Conservation (phyloP, 2,888 invertebrate species). For the Hyles lineata region DNA sequence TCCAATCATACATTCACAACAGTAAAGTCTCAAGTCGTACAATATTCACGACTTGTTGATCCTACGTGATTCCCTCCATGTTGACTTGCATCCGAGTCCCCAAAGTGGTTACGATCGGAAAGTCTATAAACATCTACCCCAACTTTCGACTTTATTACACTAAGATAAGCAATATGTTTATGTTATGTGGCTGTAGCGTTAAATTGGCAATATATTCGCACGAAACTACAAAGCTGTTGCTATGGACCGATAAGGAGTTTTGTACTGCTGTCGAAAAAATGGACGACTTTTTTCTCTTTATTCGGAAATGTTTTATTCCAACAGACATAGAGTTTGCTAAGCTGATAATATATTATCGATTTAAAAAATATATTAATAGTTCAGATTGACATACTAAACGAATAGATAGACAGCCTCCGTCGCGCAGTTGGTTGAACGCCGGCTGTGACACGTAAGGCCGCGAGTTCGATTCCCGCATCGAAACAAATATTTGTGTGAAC, state of each 20-base stretch:
- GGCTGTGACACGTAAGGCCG: too few relatives aligned
- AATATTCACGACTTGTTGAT: background rate
- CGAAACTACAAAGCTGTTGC: conserved; percentile 1
- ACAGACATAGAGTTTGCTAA: too few relatives aligned
- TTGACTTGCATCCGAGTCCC: background rate
- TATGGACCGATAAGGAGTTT: background rate
- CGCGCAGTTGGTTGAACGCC: too few relatives aligned
- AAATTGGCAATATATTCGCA: conserved; percentile 11
- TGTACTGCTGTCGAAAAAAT: background rate
- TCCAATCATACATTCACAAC: background rate
- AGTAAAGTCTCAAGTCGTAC: background rate
- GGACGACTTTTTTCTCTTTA: too few relatives aligned
- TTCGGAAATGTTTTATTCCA: too few relatives aligned
- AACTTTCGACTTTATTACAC: conserved; percentile 8
- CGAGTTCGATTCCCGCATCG: too few relatives aligned
- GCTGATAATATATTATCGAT: too few relatives aligned
- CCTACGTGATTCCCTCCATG: background rate
- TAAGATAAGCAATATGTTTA: conserved; percentile 12
- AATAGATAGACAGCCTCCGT: too few relatives aligned
- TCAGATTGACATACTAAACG: too few relatives aligned
- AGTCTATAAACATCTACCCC: background rate
- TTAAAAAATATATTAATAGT: too few relatives aligned
- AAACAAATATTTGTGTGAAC: too few relatives aligned
- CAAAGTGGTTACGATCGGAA: background rate
- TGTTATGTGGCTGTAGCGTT: background rate